Base-by-base conservation (phyloP, 2,888 invertebrate species). In the Campoplex nolae region DNA sequence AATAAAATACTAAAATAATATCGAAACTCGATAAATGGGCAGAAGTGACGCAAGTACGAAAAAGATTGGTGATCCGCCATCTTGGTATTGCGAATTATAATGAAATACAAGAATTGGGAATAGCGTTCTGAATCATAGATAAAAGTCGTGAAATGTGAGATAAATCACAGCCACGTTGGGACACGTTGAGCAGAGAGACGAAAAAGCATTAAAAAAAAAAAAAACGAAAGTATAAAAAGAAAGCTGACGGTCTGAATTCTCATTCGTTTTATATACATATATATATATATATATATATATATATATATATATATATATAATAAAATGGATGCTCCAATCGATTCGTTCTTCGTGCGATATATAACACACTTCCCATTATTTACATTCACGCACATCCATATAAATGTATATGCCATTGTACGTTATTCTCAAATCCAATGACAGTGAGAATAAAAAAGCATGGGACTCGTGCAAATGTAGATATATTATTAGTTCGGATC, bases 311-410 rank as follows among this genome's bases (percentile, higher is more conserved):
- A 28, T 13, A 62, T 16, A 16, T 62, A 11, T 3, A 62, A 32
- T 62, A 3, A 11, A 58, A 28, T 62, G 32, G 62, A 62, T 62
- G 32, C 62, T 62, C 32, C 62, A 62, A 62, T 62, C 32, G 62
- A 62, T 62, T 7, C 62, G 62, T 16, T 62, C 58, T 32, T 13
- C 58, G 11, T 56, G 28, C 23, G 11, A 51, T 51, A 56, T 56
- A 54, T 58, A 58, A 28, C 23, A 58, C 58, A 28, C 58, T 58
- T 3, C 28, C 32, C 6, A 32, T 62, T 62, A 62, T 62, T 62
- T 32, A 62, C 62, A 62, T 32, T 62, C 16, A 62, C 62, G 62
- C 62, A 62, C 62, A 62, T 62, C 16, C 4, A 32, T 62, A 62
- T 62, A 16, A 4, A 62, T 16, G 32, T 62, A 32, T 32, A 3